These are phyloP conservation scores for Callaeas wilsoni DNA, from an alignment of 2,113 vertebrate species.

Conservation along the genomic window DNA sequence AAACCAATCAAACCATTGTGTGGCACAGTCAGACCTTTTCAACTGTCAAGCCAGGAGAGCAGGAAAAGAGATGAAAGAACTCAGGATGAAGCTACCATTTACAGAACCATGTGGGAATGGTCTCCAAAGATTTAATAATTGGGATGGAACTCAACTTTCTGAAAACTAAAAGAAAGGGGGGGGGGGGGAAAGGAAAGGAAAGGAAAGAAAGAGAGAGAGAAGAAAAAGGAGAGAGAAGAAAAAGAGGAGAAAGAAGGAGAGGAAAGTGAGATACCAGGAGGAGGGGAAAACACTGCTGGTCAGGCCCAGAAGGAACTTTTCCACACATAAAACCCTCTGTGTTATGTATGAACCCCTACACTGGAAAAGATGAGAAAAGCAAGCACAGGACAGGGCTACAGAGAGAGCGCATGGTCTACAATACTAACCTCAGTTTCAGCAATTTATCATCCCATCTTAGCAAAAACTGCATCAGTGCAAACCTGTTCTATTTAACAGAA, in stretches of 20 bases:
- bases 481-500: background rate
- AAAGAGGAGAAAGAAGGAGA: background rate
- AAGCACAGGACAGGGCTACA: background rate
- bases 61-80: slow-evolving; percentile 91
- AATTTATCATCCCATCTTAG: background rate
- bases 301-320: slow-evolving; percentile 45
- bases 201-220: background rate
- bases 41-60: slow-evolving; percentile 95
- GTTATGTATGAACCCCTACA: background rate
- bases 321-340: slow-evolving; percentile 21
- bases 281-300: background rate
- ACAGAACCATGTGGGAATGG: slow-evolving; percentile 94
- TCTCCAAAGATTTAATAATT: slow-evolving; percentile 91
- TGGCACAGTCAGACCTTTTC: slow-evolving; percentile 97
- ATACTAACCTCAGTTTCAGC: background rate
- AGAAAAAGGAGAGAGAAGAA: background rate
- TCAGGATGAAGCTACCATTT: slow-evolving; percentile 94
- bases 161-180: slow-evolving; percentile 60
- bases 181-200: rapidly evolving
- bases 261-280: background rate
- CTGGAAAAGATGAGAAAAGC: slow-evolving; percentile 16
- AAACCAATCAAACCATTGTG: slow-evolving; percentile 99
- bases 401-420: rapidly evolving
- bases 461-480: background rate
- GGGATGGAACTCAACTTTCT: slow-evolving; percentile 85